These are phyloP conservation scores for Channallabes apus DNA, from an alignment of 2,797 vertebrate species.

Conservation along the genomic window DNA sequence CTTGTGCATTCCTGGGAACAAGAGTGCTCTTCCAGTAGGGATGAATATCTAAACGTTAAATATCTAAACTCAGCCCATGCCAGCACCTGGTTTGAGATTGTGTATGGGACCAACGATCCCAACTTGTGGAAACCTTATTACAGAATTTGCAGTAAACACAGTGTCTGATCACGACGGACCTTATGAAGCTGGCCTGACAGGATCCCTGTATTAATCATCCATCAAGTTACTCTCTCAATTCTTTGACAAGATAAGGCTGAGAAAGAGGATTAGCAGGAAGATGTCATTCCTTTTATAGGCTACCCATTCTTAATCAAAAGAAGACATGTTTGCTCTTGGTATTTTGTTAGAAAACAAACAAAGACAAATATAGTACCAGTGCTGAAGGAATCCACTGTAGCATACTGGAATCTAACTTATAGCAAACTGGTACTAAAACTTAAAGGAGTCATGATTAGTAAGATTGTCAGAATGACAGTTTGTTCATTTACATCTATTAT, in stretches of 20 bases:
- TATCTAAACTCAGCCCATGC: background rate
- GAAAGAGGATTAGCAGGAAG: background rate
- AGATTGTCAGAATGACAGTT: background rate
- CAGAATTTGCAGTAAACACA: background rate
- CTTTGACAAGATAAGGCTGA: background rate
- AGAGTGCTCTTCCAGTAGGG: constrained; percentile 6
- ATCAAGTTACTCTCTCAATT: background rate
- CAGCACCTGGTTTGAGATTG: background rate
- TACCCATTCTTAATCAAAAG: background rate
- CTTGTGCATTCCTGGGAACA: background rate
- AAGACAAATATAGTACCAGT: background rate
- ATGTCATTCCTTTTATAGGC: background rate
- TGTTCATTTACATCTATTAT: background rate
- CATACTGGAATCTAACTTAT: background rate
- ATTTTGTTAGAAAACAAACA: background rate
- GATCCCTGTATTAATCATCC: background rate
- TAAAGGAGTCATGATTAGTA: background rate
- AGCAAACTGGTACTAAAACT: background rate
- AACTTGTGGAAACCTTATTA: background rate
- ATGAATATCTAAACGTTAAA: no score
- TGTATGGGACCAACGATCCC: background rate
- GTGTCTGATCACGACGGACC: background rate
- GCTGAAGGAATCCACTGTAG: background rate
- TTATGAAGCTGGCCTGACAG: background rate
- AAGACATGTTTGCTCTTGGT: background rate